Conservation (phyloP, 2,113 vertebrate genomes). For the Dicaeum eximium region DNA sequence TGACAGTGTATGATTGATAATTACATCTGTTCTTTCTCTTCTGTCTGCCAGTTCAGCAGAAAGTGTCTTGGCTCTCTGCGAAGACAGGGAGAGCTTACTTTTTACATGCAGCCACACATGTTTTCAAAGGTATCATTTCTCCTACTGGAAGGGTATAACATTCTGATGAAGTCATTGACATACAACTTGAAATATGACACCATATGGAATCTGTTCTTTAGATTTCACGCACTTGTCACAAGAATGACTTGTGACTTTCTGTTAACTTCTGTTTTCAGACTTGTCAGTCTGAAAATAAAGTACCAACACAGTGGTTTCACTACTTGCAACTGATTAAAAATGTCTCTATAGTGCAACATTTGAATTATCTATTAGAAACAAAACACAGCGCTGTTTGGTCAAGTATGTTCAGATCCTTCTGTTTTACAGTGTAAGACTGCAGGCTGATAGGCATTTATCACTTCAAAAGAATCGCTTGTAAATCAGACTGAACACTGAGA, state of each 20-base stretch:
- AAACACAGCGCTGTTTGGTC: not conserved
- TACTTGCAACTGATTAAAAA: not conserved
- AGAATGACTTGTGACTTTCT: slow-evolving; percentile 57
- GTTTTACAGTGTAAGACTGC: slow-evolving; percentile 22
- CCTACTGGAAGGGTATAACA: slow-evolving; percentile 53
- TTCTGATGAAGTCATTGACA: slow-evolving; percentile 70
- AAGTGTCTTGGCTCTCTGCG: slow-evolving; percentile 43
- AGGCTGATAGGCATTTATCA: slow-evolving; percentile 48
- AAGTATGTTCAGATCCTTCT: slow-evolving; percentile 11
- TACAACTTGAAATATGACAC: slow-evolving; percentile 59
- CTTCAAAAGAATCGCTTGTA: slow-evolving; percentile 39
- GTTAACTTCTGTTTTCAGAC: slow-evolving; percentile 15
- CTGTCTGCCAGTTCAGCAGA: slow-evolving; percentile 60
- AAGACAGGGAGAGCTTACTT: slow-evolving; percentile 64
- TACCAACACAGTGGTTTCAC: not conserved
- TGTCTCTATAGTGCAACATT: not conserved
- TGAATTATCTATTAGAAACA: not conserved
- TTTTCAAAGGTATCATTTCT: slow-evolving; percentile 40
- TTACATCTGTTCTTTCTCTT: slow-evolving; percentile 68
- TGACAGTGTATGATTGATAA: slow-evolving; percentile 63
- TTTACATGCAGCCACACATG: slow-evolving; percentile 66
- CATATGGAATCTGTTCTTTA: slow-evolving; percentile 63
- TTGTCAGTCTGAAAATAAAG: not conserved
- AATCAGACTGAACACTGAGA: slow-evolving; percentile 21
- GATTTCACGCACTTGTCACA: slow-evolving; percentile 62